Evolutionary conservation across 2,797 vertebrate genomes (phyloP), one percentile per base, ranked within the genome.

Genomic region (Lepus townsendii): DNA sequence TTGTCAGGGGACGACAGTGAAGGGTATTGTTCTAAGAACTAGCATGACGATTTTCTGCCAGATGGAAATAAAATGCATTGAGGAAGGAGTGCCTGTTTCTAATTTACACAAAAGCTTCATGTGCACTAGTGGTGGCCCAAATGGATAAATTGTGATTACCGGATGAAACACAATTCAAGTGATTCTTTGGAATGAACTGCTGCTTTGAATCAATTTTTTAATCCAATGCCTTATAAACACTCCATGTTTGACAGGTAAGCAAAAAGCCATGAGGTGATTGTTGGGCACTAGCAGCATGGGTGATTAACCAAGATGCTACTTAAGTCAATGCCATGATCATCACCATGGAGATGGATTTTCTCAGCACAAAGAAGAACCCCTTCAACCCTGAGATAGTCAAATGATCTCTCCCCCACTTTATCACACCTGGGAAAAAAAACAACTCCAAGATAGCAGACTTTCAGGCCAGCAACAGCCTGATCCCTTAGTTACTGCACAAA

Each of bases 141-240:
- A 72, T 22, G 10, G 47, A n/a, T 54, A 96, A 86, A 57, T 62
- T 24, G 57, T 30, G 60, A 77, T 79, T 79, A 26, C 13, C 68
- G 10, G 17, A 5, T 52, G 52, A 73, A 69, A 84, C 73, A 62
- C 14, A 71, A 63, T 65, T 75, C 16, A 11, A 72, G 42, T 57
- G 32, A 75, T 76, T 91, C 69, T 54, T 90, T 30, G 32, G 68
- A 80, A 90, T 62, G 57, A 95, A 91, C 10, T 57, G 50, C 54
- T 93, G 52, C 92, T 94, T 92, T 77, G n/a, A 91, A 65, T 95
- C 71, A 86, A 57, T 57, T 88, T 88, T 32, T 62, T 83, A 92
- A 82, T 10, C 77, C 50, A 88, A 47, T 30, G 17, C 7, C 54
- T 71, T 84, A 92, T 14, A 86, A 89, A 30, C 26, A 72, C 19